Evolutionary conservation across 2,113 vertebrate species (phyloP).

Genomic region (Poecilia latipinna): DNA sequence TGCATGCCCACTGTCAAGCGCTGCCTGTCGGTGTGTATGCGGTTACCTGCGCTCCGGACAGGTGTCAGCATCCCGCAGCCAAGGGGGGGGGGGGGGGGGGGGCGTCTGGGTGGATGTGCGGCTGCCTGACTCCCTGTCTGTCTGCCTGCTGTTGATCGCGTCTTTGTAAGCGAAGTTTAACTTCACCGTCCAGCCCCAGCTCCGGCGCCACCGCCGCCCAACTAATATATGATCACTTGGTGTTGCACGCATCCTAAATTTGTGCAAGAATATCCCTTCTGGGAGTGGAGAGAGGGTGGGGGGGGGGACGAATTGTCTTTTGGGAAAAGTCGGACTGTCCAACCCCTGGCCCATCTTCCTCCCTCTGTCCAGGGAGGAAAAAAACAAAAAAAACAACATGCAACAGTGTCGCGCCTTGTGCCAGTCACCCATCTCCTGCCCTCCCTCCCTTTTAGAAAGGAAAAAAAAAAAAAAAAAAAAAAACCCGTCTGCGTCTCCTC

Average conservation of each 20-base stretch:
- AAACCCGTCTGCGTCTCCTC: slow-evolving; percentile 37
- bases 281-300: slow-evolving; percentile 31
- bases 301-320: slow-evolving; percentile 55
- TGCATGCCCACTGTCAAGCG: slow-evolving; percentile 53
- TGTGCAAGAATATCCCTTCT: slow-evolving; percentile 73
- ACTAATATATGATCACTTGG: slow-evolving; percentile 52
- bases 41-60: slow-evolving; percentile 60
- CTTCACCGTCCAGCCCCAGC: slow-evolving; percentile 64
- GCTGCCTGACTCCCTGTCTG: too few relatives aligned
- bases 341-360: slow-evolving; percentile 31
- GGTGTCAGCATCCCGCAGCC: slow-evolving; percentile 66
- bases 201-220: slow-evolving; percentile 58
- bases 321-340: slow-evolving; percentile 61
- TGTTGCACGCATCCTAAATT: slow-evolving; percentile 63
- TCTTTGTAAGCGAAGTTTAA: slow-evolving; percentile 70
- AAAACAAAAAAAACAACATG: slow-evolving; percentile 29
- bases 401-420: slow-evolving; percentile 72
- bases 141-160: slow-evolving; percentile 48
- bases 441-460: slow-evolving; percentile 12
- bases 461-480: neutral
- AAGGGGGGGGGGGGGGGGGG: slow-evolving; percentile 41
- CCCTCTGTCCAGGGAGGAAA: slow-evolving; percentile 36
- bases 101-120: slow-evolving; percentile 49
- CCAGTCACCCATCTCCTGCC: slow-evolving; percentile 35
- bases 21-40: neutral